Evolutionary conservation across 2,888 invertebrate genomes (phyloP).

Genomic region (Neoascia interrupta): DNA sequence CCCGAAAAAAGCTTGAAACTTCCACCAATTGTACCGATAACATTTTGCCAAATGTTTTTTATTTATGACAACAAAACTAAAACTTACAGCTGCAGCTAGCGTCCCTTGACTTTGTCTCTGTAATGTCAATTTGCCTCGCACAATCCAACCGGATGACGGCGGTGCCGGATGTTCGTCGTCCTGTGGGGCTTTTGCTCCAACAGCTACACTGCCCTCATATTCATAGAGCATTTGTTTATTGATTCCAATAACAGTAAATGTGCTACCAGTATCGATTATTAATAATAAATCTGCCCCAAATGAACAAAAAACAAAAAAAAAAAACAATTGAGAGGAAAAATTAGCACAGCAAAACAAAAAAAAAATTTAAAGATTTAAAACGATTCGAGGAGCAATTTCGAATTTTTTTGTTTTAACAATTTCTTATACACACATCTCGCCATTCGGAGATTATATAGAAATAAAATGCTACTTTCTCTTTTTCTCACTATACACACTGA

Average conservation of each 20-base stretch:
- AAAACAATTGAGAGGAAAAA: slow-evolving; percentile 4
- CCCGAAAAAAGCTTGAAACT: too few species aligned
- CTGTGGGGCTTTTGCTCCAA: slow-evolving; percentile 78
- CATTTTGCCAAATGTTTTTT: too few species aligned
- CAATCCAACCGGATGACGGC: slow-evolving; percentile 79
- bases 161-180: slow-evolving; percentile 77
- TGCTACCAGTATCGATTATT: slow-evolving; percentile 74
- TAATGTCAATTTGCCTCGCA: slow-evolving; percentile 78
- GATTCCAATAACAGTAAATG: slow-evolving; percentile 78
- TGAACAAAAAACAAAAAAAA: slow-evolving; percentile 5
- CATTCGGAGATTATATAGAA: slow-evolving; percentile 30
- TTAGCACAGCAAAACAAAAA: neutral
- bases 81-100: slow-evolving; percentile 79
- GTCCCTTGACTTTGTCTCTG: slow-evolving; percentile 76
- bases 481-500: slow-evolving; percentile 34
- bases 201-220: slow-evolving; percentile 78
- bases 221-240: slow-evolving; percentile 80
- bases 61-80: neutral
- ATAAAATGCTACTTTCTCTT: slow-evolving; percentile 44
- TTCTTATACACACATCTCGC: slow-evolving; percentile 36
- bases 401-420: slow-evolving; percentile 40
- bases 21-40: too few species aligned
- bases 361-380: too few species aligned
- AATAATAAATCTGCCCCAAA: slow-evolving; percentile 71
- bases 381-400: slow-evolving; percentile 49